Base-by-base conservation (phyloP, 2,113 vertebrate genomes). In the Aegithalos caudatus region DNA sequence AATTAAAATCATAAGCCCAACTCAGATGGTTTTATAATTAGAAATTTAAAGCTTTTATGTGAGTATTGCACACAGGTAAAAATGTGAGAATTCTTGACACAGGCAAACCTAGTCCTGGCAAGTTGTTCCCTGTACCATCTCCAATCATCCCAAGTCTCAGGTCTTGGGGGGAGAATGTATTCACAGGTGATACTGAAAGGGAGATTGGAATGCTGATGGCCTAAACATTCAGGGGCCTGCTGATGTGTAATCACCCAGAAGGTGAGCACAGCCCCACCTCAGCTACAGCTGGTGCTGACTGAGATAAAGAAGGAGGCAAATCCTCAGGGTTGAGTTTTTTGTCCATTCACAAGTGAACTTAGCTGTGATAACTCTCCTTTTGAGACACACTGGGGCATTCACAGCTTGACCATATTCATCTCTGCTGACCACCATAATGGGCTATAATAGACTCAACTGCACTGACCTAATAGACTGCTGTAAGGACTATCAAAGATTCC, bases 211-310 rank as follows among this genome's bases (percentile, higher is more conserved):
- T 42, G 51, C 24, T 58, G 35, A 58, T 50, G 37, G 21, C 21
- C 16, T 31, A 35, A 58, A 25, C 25, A 58, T 58, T 58, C 31
- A 42, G 37, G 31, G 44, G 3, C 16, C 9, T 58, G 21, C 31
- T 76, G 35, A 48, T 35, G 51, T 11, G 12, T 8, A 17, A 21
- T 14, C 0, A 0, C 11, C 6, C 53, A 51, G 33, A 44, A 27
- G 9, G 53, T 35, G 44, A 77, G 21, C 37, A 37, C 37, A 76
- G 37, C 11, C 13, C 37, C 37, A 44, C 37, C 37, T 50, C 16
- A 16, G 50, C 31, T 66, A 22, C 17, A 21, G 44, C 12, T 35
- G 29, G 8, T 58, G 17, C 5, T 76, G 71, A 6, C 21, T 42
- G 31, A 66, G 71, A 9, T 31, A 33, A 25, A 17, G 44, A 51